These are phyloP conservation scores for Parnassius smintheus DNA, from an alignment of 2,888 invertebrate genomes.

Conservation along the genomic window DNA sequence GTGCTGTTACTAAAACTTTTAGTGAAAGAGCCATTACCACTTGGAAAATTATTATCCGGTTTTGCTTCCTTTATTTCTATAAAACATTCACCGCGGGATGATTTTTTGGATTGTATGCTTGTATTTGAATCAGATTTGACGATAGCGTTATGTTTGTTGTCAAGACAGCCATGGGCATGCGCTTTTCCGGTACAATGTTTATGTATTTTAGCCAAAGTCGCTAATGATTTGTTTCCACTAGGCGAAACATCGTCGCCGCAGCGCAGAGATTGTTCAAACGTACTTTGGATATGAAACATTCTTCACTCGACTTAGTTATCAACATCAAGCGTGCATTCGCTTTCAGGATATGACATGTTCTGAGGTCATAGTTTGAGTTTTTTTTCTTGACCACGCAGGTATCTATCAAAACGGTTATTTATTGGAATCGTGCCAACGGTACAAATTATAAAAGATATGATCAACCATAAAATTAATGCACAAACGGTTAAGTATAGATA, in stretches of 20 bases:
- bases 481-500: background rate
- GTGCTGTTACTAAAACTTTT: constrained; percentile 82
- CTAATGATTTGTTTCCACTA: constrained; percentile 73
- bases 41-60: constrained; percentile 44
- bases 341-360: constrained; percentile 55
- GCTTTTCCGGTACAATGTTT: constrained; percentile 88
- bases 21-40: constrained; percentile 53
- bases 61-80: constrained; percentile 72
- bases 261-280: constrained; percentile 82
- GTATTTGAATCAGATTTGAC: constrained; percentile 73
- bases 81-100: constrained; percentile 63
- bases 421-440: constrained; percentile 51
- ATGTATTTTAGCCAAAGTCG: constrained; percentile 82
- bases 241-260: constrained; percentile 73
- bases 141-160: constrained; percentile 70
- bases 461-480: constrained; percentile 2
- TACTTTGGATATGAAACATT: constrained; percentile 78
- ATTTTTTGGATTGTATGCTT: constrained; percentile 69
- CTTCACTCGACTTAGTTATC: constrained; percentile 40
- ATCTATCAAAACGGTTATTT: constrained; percentile 62
- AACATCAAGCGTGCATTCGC: constrained; percentile 40
- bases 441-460: constrained; percentile 42
- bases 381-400: constrained; percentile 56
- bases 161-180: constrained; percentile 86
- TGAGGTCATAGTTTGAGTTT: constrained; percentile 55